A percentile compares a stretch with the other conserved stretches of the same genome.
These are phyloP conservation scores for Diadema setosum DNA, from an alignment of 35 echinoderm and acorn worm genomes.

Conservation along the genomic window DNA sequence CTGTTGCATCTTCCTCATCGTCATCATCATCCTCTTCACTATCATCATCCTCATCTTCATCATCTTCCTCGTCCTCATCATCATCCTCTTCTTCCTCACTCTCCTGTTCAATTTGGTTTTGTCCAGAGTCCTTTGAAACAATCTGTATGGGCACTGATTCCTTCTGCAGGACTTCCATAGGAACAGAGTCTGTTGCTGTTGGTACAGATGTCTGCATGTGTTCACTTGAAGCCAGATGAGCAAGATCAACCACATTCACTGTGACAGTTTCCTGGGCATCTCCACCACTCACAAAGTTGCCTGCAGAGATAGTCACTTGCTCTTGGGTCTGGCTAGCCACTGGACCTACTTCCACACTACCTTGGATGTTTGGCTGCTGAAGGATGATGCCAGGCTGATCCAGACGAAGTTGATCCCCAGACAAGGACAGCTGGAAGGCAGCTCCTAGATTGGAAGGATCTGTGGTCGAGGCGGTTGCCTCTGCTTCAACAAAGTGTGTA, in stretches of 20 bases:
- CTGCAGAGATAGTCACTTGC: background rate
- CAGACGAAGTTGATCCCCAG: conserved; percentile 36
- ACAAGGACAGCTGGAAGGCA: conserved; percentile 23
- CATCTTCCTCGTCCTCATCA: conserved; percentile 10
- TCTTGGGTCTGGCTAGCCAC: background rate
- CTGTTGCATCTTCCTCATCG: background rate
- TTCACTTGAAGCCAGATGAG: background rate
- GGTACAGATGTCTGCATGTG: background rate
- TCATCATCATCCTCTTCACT: background rate
- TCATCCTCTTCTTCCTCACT: conserved; percentile 1
- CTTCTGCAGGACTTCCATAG: too few relatives aligned
- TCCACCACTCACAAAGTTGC: background rate
- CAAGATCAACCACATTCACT: background rate
- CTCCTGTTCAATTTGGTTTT: background rate
- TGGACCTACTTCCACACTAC: background rate
- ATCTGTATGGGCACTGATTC: too few relatives aligned
- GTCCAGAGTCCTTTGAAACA: too few relatives aligned
- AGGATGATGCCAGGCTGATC: conserved; percentile 40
- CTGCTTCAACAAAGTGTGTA: background rate
- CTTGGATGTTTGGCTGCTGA: conserved; percentile 24
- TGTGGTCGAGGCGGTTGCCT: background rate
- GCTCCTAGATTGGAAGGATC: conserved; percentile 11
- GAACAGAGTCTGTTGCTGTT: background rate
- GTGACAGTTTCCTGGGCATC: background rate
- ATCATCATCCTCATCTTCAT: background rate